Conservation (phyloP, 2,888 invertebrate species). For the Alloplasta piceator region DNA sequence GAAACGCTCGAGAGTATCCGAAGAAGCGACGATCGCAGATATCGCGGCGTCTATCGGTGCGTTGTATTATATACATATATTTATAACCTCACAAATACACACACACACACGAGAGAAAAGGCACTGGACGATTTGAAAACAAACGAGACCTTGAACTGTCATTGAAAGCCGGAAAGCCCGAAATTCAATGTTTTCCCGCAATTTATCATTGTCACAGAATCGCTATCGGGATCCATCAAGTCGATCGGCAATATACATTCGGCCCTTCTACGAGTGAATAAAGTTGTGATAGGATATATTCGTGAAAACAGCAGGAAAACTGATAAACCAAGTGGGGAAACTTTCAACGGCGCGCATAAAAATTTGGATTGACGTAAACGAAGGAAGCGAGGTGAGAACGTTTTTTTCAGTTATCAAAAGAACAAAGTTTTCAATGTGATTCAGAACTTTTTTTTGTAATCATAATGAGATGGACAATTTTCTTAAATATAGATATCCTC, state of each 20-base stretch:
- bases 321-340: conserved; percentile 24
- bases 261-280: conserved; percentile 84
- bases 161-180: background rate
- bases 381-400: conserved; percentile 46
- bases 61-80: conserved; percentile 38
- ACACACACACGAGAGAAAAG: too few species aligned
- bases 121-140: background rate
- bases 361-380: background rate
- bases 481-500: too few species aligned
- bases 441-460: too few species aligned
- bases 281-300: conserved; percentile 83
- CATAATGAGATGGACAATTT: too few species aligned
- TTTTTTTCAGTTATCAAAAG: background rate
- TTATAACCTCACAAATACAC: too few species aligned
- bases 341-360: background rate
- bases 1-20: conserved; percentile 70
- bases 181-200: too few species aligned
- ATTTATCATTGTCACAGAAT: conserved; percentile 81
- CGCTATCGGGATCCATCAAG: conserved; percentile 82
- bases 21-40: conserved; percentile 70
- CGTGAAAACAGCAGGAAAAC: conserved; percentile 82
- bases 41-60: conserved; percentile 72
- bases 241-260: conserved; percentile 82
- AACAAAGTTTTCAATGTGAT: background rate
- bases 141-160: background rate